Evolutionary conservation across 2,113 vertebrate species (phyloP), one percentile per base, ranked within the genome.

Genomic region (Diphyllodes magnificus): DNA sequence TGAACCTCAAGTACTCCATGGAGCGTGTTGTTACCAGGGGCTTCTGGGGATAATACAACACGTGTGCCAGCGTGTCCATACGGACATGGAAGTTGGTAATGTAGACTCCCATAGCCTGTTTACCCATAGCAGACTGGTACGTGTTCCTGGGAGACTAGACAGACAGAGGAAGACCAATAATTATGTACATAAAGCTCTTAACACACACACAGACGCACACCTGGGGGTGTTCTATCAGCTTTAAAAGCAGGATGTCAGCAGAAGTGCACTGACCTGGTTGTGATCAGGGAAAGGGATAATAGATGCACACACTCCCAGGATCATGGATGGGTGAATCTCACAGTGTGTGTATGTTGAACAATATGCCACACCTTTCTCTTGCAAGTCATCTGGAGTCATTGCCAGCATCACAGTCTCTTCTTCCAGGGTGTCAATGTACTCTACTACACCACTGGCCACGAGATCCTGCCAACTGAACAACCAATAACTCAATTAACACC

Each of bases 91-190:
- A 99, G 96, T 99, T 99, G 72, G 99, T 99, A 93, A 99, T 99
- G 97, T 99, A 99, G 70, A 99, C 99, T 45, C 99, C 99, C 99
- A 99, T 99, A 37, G 99, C 99, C 97, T 99, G 99, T 86, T 99
- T 99, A 25, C 99, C 99, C 99, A 99, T 99, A 96, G 99, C 99
- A 79, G 99, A 99, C 97, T 99, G 99, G 96, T 99, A 99, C 0
- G 99, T 99, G 97, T 99, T 99, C 97, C 99, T 99, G 97, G 99
- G 99, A 93, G 99, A 99, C 99, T 99, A 86, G 3, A 51, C 10
- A 40, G 47, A 60, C 22, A 97, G 96, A 68, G 81, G 83, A 82
- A 93, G 40, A 73, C 3, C 9, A 8, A 10, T 5, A 54, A 44
- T 11, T 30, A 53, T 3, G 59, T 19, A 44, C 9, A 31, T 7